Evolutionary conservation across 2,797 vertebrate species (phyloP).

Genomic region (Acrossocheilus fasciatus): DNA sequence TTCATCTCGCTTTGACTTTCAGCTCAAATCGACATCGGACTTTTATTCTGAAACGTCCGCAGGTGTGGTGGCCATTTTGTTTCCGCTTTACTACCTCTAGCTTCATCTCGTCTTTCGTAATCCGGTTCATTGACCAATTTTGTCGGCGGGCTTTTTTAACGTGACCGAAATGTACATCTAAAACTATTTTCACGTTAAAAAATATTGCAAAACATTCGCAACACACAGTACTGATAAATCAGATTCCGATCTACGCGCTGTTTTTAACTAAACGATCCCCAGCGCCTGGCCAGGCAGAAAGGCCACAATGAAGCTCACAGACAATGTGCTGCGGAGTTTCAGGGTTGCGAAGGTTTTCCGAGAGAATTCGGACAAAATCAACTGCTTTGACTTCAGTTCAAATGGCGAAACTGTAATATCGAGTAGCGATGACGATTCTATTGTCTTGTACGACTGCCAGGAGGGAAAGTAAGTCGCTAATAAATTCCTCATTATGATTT

Average conservation of each 20-base stretch:
- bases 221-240: neutral
- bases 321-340: slow-evolving; percentile 99
- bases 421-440: slow-evolving; percentile 97
- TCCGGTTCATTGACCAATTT: slow-evolving; percentile 20
- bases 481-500: neutral
- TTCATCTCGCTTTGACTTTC: no score
- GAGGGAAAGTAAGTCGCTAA: slow-evolving; percentile 93
- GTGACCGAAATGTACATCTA: slow-evolving; percentile 31
- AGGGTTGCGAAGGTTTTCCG: slow-evolving; percentile 98
- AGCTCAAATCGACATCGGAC: neutral
- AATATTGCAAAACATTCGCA: neutral
- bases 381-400: slow-evolving; percentile 98
- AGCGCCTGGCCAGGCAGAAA: slow-evolving; percentile 65
- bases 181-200: neutral
- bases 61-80: slow-evolving; percentile 41
- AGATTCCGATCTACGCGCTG: neutral
- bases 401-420: slow-evolving; percentile 98
- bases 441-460: slow-evolving; percentile 97
- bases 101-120: slow-evolving; percentile 49
- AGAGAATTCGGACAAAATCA: slow-evolving; percentile 98
- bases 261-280: slow-evolving; percentile 42
- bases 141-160: slow-evolving; percentile 54
- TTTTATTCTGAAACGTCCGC: slow-evolving; percentile 50
- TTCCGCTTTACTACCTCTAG: neutral
- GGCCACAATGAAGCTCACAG: slow-evolving; percentile 96